A percentile compares a stretch with the other conserved stretches of the same genome.
phyloP scores from a whole-genome alignment of 2,797 vertebrate genomes.

The Malurus splendens region DNA sequence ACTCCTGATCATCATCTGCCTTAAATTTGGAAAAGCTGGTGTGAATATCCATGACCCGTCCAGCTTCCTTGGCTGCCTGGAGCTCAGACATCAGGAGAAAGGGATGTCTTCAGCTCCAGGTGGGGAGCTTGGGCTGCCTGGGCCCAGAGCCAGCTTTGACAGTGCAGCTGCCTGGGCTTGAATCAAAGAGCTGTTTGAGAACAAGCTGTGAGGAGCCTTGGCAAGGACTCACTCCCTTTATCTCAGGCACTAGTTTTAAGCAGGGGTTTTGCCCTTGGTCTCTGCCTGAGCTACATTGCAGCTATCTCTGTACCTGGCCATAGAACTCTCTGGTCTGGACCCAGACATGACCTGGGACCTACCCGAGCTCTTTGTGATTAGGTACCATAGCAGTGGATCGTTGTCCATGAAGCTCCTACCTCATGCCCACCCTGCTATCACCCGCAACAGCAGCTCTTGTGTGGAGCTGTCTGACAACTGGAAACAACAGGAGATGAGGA shows the following conservation, averaged over 20 bases:
- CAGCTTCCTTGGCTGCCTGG: background rate
- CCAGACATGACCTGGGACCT: background rate
- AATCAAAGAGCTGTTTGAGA: constrained; percentile 47
- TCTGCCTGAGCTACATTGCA: background rate
- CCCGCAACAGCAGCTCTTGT: background rate
- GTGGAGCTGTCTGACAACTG: background rate
- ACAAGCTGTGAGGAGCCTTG: constrained; percentile 14
- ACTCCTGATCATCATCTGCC: background rate
- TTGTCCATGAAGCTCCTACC: background rate
- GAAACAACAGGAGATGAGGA: background rate
- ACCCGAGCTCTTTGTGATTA: background rate
- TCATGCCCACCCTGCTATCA: background rate
- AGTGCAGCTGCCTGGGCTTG: constrained; percentile 43
- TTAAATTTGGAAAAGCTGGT: background rate
- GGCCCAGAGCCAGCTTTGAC: constrained; percentile 24
- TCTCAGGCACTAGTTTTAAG: background rate
- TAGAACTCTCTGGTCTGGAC: background rate
- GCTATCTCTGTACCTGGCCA: background rate
- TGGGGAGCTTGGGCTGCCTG: background rate
- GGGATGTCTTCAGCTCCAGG: background rate
- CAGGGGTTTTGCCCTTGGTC: background rate
- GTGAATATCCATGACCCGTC: rapidly evolving
- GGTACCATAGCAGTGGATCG: background rate
- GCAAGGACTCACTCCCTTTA: background rate
- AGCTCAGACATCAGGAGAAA: background rate